Percentiles rank a stretch among this genome's conserved stretches.
phyloP scores from a whole-genome alignment of 2,113 vertebrate species.

The Oncorhynchus keta region DNA sequence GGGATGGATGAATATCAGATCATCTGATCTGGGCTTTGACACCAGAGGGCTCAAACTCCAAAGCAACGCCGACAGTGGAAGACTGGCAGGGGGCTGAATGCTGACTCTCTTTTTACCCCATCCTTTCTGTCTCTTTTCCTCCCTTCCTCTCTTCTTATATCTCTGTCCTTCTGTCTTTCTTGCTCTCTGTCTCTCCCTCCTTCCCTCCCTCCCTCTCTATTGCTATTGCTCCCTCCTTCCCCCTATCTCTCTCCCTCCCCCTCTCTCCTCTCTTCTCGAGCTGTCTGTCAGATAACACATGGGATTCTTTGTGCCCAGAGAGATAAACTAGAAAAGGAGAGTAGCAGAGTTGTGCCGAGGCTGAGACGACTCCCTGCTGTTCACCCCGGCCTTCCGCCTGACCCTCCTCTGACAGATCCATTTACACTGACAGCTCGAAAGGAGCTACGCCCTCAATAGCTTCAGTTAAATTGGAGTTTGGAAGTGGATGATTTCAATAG shows the following conservation, averaged over 20 bases:
- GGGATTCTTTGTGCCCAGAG: too few relatives aligned
- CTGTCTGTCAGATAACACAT: not conserved
- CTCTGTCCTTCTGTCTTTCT: constrained; percentile 1
- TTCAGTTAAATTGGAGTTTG: too few relatives aligned
- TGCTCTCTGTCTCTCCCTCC: not conserved
- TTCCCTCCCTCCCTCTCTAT: not conserved
- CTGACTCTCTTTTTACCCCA: not conserved
- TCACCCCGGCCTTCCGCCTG: too few relatives aligned
- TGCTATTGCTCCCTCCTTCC: not conserved
- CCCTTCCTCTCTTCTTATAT: not conserved
- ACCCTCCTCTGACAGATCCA: too few relatives aligned
- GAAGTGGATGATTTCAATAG: too few relatives aligned
- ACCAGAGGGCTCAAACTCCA: constrained; percentile 45
- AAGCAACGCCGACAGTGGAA: constrained; percentile 24
- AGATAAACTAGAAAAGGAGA: too few relatives aligned
- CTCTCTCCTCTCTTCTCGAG: not conserved
- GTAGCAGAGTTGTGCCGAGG: too few relatives aligned
- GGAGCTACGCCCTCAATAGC: too few relatives aligned
- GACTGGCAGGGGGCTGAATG: constrained; percentile 8
- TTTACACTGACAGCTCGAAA: too few relatives aligned
- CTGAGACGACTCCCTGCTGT: too few relatives aligned
- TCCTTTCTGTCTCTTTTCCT: not conserved
- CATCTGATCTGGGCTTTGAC: constrained; percentile 62
- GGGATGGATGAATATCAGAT: constrained; percentile 32
- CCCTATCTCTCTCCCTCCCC: not conserved